These are phyloP conservation scores for Apolygus lucorum DNA, from an alignment of 1,140 invertebrate species.

Conservation along the genomic window DNA sequence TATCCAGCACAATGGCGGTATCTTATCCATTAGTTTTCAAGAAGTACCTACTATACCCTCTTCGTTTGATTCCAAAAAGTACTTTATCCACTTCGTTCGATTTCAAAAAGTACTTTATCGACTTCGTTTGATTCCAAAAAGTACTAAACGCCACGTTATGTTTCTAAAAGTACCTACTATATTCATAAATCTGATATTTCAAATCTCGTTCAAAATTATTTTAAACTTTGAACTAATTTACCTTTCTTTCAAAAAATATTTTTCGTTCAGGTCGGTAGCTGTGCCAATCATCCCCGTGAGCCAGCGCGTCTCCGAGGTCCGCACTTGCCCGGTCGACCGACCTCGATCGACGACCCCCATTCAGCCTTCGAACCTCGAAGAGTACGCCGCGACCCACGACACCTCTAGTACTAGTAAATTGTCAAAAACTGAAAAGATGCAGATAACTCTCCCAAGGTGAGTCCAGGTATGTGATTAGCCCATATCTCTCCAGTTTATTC, in stretches of 20 bases:
- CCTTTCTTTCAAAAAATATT: slow-evolving; percentile 9
- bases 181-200: too few relatives aligned
- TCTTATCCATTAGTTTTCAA: too few relatives aligned
- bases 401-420: slow-evolving; percentile 35
- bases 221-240: too few relatives aligned
- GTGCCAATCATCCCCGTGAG: slow-evolving; percentile 71
- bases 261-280: slow-evolving; percentile 51
- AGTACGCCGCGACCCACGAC: slow-evolving; percentile 43
- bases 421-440: slow-evolving; percentile 50
- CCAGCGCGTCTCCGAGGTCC: slow-evolving; percentile 57
- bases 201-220: too few relatives aligned
- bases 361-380: slow-evolving; percentile 66
- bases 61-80: too few relatives aligned
- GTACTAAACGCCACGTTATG: too few relatives aligned
- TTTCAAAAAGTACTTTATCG: too few relatives aligned
- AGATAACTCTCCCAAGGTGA: slow-evolving; percentile 56
- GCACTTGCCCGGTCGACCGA: slow-evolving; percentile 74
- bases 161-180: too few relatives aligned
- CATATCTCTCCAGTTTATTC: slow-evolving; percentile 16
- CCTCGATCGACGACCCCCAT: slow-evolving; percentile 77
- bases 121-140: too few relatives aligned
- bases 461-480: slow-evolving; percentile 40
- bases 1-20: too few relatives aligned
- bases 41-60: too few relatives aligned
- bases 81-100: too few relatives aligned